These are phyloP conservation scores for Crypturellus tataupa DNA, from an alignment of 2,797 vertebrate species.

Conservation along the genomic window DNA sequence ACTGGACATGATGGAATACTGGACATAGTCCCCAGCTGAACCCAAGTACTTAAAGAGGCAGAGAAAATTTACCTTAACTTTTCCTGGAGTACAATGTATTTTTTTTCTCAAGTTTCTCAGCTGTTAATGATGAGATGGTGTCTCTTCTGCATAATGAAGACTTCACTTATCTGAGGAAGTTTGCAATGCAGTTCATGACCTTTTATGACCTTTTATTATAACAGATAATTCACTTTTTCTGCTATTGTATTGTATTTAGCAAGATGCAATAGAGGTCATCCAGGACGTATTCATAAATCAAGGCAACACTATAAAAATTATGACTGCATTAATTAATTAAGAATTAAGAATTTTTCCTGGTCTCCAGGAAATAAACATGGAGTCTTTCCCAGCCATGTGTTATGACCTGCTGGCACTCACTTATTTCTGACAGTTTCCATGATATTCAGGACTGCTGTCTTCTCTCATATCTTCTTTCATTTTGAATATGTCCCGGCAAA, in stretches of 20 bases:
- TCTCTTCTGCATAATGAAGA: neutral
- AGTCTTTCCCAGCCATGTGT: neutral
- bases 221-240: neutral
- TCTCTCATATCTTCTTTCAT: neutral
- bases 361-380: neutral
- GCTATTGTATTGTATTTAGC: neutral
- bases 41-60: neutral
- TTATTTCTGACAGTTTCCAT: neutral
- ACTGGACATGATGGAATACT: neutral
- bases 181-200: neutral
- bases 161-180: neutral
- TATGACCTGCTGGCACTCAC: neutral
- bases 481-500: neutral
- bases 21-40: neutral
- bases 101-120: neutral
- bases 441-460: neutral
- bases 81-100: neutral
- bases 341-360: neutral
- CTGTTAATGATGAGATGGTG: neutral
- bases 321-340: neutral
- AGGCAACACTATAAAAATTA: neutral
- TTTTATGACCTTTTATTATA: neutral
- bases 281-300: neutral
- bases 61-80: neutral
- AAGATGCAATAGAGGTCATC: neutral